phyloP scores from a whole-genome alignment of 2,113 vertebrate species.

The Oncorhynchus nerka region DNA sequence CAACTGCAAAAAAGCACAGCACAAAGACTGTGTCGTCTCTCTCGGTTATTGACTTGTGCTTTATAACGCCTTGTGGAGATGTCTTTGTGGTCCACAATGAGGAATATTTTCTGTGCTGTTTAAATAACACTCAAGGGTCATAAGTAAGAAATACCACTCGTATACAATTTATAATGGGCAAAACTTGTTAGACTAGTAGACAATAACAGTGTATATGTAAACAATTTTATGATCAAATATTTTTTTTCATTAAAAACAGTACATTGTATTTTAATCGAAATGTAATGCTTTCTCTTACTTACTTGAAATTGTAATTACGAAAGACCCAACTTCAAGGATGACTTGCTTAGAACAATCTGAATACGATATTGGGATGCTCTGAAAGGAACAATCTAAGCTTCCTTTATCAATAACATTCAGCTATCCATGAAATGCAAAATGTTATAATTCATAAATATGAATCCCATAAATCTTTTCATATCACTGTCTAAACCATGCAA shows the following conservation, averaged over 20 bases:
- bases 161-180: conserved; percentile 76
- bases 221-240: conserved; percentile 84
- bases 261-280: conserved; percentile 70
- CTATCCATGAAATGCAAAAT: conserved; percentile 1
- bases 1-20: conserved; percentile 66
- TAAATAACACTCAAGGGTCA: conserved; percentile 72
- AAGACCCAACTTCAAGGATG: not conserved
- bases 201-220: conserved; percentile 79
- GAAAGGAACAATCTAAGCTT: not conserved
- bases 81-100: conserved; percentile 56
- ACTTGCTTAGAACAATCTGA: not conserved
- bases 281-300: not conserved
- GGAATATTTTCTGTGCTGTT: conserved; percentile 85
- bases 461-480: conserved; percentile 14
- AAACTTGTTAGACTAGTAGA: conserved; percentile 80
- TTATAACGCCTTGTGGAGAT: conserved; percentile 78
- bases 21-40: conserved; percentile 66
- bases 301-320: conserved; percentile 6
- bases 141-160: conserved; percentile 73
- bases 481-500: not conserved
- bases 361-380: not conserved
- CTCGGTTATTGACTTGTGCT: conserved; percentile 71
- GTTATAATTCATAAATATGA: not conserved
- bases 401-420: not conserved
- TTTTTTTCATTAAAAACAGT: conserved; percentile 84